phyloP scores from a whole-genome alignment of 23 tunicate genomes.

The Halocynthia aurantium region DNA sequence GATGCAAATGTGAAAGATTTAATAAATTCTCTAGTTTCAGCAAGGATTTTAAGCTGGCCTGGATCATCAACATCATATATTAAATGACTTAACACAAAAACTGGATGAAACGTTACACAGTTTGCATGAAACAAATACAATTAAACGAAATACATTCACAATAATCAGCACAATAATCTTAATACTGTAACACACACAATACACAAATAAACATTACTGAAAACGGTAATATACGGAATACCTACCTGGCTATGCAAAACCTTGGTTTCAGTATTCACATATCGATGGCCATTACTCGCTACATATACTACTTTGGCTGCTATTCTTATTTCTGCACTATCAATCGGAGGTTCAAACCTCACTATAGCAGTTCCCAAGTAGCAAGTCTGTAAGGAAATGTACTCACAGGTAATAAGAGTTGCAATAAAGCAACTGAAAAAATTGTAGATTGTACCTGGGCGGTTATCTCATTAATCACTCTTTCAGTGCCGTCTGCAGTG shows the following conservation, averaged over 20 bases:
- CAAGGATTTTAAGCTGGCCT: too few relatives aligned
- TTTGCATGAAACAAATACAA: too few relatives aligned
- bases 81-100: too few relatives aligned
- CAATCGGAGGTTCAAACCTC: background rate
- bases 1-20: background rate
- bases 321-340: background rate
- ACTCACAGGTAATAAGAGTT: background rate
- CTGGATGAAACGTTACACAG: too few relatives aligned
- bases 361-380: background rate
- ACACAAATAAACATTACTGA: too few relatives aligned
- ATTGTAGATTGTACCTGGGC: background rate
- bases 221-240: background rate
- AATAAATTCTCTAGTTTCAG: too few relatives aligned
- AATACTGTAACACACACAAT: too few relatives aligned
- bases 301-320: background rate
- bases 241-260: background rate
- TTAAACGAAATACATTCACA: too few relatives aligned
- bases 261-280: background rate
- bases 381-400: slow-evolving; percentile 7
- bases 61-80: too few relatives aligned
- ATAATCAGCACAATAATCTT: too few relatives aligned
- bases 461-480: background rate
- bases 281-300: background rate
- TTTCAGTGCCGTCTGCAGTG: background rate
- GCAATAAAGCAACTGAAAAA: background rate